These are phyloP conservation scores for Noturus placidus DNA, from an alignment of 2,113 vertebrate species.

Conservation along the genomic window DNA sequence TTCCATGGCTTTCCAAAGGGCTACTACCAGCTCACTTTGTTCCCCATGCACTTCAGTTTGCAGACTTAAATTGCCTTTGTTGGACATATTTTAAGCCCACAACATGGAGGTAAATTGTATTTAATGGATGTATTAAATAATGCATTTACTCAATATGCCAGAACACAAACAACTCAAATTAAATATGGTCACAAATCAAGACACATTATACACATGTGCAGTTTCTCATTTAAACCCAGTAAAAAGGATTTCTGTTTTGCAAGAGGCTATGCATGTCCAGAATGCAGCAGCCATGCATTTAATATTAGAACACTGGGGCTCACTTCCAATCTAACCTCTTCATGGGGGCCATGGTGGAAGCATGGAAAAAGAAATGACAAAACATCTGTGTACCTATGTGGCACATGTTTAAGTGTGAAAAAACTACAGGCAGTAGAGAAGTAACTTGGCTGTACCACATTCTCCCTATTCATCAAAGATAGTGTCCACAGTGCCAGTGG, in stretches of 20 bases:
- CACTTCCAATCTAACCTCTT: constrained; percentile 3
- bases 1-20: constrained; percentile 62
- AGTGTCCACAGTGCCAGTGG: constrained; percentile 27
- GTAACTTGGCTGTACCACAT: constrained; percentile 32
- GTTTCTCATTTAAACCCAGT: background rate
- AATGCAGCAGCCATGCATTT: background rate
- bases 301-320: background rate
- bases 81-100: background rate
- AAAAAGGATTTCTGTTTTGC: background rate
- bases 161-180: background rate
- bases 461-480: constrained; percentile 44
- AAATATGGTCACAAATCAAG: background rate
- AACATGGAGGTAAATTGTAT: background rate
- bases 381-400: background rate
- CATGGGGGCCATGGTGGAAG: background rate
- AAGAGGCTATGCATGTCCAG: background rate
- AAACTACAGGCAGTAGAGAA: constrained; percentile 7
- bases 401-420: constrained; percentile 5
- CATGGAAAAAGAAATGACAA: background rate
- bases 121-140: background rate
- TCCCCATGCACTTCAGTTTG: constrained; percentile 35
- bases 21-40: constrained; percentile 61
- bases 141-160: background rate
- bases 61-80: background rate
- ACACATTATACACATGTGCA: background rate